Percentiles rank a stretch among this genome's conserved stretches.
These are phyloP conservation scores for Dorcus parallelipipedus DNA, from an alignment of 2,888 invertebrate species.

Conservation along the genomic window DNA sequence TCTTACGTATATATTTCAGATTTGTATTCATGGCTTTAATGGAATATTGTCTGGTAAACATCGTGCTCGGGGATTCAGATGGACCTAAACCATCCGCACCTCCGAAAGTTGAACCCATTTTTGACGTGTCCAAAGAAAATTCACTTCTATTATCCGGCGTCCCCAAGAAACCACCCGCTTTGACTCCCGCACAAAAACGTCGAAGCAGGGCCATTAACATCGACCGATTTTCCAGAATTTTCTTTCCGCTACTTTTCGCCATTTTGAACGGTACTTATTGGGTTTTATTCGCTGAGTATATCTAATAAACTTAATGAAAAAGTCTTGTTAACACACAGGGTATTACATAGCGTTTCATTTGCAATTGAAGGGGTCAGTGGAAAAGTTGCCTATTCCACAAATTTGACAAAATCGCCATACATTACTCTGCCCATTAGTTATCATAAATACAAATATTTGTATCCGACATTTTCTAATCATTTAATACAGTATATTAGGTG, in stretches of 20 bases:
- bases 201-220: slow-evolving; percentile 66
- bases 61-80: slow-evolving; percentile 73
- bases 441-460: too few relatives aligned
- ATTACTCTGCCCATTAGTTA: too few relatives aligned
- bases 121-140: slow-evolving; percentile 53
- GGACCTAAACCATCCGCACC: slow-evolving; percentile 57
- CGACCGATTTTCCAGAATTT: slow-evolving; percentile 66
- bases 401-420: too few relatives aligned
- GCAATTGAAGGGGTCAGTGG: too few relatives aligned
- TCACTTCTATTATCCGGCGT: slow-evolving; percentile 44
- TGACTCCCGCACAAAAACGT: slow-evolving; percentile 58
- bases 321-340: too few relatives aligned
- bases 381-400: too few relatives aligned
- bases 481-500: too few relatives aligned
- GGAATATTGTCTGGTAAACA: slow-evolving; percentile 90
- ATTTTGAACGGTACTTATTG: slow-evolving; percentile 68
- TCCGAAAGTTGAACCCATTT: slow-evolving; percentile 53
- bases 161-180: slow-evolving; percentile 42
- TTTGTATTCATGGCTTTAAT: slow-evolving; percentile 92
- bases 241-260: slow-evolving; percentile 68
- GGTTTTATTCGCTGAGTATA: slow-evolving; percentile 70
- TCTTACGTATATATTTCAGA: slow-evolving; percentile 43
- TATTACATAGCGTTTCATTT: too few relatives aligned
- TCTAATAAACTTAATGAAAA: slow-evolving; percentile 45
- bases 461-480: too few relatives aligned